Conservation (phyloP, 2,797 vertebrate genomes). For the Aselliscus stoliczkanus region DNA sequence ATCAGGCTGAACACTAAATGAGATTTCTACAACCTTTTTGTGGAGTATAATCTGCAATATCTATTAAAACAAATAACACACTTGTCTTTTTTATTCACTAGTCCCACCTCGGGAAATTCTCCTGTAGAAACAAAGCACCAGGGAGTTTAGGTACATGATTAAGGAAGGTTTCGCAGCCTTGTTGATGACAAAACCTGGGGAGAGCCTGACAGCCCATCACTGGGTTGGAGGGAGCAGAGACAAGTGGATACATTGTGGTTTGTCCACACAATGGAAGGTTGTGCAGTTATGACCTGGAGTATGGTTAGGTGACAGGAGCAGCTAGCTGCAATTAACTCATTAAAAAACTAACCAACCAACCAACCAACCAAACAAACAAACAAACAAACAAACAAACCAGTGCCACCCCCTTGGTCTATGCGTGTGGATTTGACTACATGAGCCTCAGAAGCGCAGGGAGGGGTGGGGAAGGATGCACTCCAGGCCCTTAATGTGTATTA, state of each 20-base stretch:
- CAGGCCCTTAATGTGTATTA: neutral
- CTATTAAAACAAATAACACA: conserved; percentile 54
- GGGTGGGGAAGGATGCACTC: neutral
- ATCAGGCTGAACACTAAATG: conserved; percentile 42
- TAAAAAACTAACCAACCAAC: too few relatives aligned
- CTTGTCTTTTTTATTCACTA: conserved; percentile 13
- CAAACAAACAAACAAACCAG: neutral
- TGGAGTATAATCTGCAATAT: conserved; percentile 32
- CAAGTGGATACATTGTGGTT: neutral
- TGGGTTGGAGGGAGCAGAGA: neutral
- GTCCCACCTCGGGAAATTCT: conserved; percentile 27
- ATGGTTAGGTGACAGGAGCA: neutral
- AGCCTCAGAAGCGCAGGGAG: neutral
- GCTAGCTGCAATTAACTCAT: neutral
- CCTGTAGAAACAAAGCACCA: neutral
- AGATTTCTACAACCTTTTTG: conserved; percentile 40
- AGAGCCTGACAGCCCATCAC: neutral
- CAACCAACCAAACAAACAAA: too few relatives aligned
- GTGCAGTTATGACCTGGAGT: neutral
- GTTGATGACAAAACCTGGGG: neutral
- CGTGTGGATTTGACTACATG: neutral
- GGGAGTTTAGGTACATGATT: neutral
- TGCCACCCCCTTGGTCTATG: neutral
- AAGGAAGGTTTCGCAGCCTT: neutral
- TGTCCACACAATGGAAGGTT: neutral